Percentiles rank a stretch among this genome's conserved stretches.
Evolutionary conservation across 2,888 invertebrate genomes (phyloP).

Genomic region (Ellobium chinense): DNA sequence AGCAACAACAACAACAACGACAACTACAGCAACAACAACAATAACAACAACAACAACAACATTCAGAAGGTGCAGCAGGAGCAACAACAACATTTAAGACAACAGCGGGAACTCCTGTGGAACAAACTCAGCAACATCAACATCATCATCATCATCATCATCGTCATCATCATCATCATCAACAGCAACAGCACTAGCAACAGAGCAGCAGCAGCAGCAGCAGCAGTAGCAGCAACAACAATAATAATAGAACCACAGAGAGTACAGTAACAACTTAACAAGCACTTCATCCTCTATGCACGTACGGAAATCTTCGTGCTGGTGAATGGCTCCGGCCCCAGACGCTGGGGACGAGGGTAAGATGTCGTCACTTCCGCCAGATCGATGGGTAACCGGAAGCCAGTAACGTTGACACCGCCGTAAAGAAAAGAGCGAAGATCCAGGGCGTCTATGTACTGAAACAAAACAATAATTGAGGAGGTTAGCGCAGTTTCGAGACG

Average conservation of each 20-base stretch:
- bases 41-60: background rate
- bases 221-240: background rate
- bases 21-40: background rate
- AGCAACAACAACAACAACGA: background rate
- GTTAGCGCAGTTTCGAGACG: too few relatives aligned
- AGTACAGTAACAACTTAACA: background rate
- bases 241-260: background rate
- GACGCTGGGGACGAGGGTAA: background rate
- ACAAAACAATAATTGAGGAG: conserved; percentile 20
- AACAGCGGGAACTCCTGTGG: too few relatives aligned
- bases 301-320: conserved; percentile 5
- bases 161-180: background rate
- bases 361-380: conserved; percentile 27
- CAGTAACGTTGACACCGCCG: conserved; percentile 97
- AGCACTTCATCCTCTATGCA: background rate
- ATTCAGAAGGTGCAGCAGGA: background rate
- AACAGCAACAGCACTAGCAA: background rate
- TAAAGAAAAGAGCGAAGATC: conserved; percentile 96
- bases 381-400: conserved; percentile 85
- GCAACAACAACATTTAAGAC: background rate
- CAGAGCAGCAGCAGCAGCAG: background rate
- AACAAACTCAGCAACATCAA: background rate
- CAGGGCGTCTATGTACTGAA: conserved; percentile 93
- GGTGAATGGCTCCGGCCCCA: background rate
- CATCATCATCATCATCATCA: background rate